phyloP scores from a whole-genome alignment of 2,888 invertebrate species.

The Anagyrus pseudococci region DNA sequence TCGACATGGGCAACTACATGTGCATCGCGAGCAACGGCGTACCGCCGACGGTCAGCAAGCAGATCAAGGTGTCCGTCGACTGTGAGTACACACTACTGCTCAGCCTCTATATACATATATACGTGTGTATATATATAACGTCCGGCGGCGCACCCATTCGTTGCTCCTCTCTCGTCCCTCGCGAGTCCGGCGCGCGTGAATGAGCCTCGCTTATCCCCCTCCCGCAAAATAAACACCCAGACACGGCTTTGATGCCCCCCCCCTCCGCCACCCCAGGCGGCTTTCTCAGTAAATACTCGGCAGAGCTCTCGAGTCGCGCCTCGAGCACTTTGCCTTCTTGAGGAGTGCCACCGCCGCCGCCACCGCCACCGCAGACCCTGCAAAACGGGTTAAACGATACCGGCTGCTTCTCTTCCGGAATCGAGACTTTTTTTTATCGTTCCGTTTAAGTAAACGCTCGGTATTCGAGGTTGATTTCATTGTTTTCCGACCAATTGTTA shows the following conservation, averaged over 20 bases:
- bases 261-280: neutral
- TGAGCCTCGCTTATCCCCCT: conserved; percentile 7
- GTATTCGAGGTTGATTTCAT: too few relatives aligned
- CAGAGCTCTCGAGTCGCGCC: conserved; percentile 6
- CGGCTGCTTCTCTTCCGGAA: neutral
- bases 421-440: neutral
- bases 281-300: conserved; percentile 32
- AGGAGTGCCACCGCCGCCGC: too few relatives aligned
- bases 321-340: neutral
- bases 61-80: conserved; percentile 92
- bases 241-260: conserved; percentile 20
- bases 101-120: neutral
- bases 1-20: conserved; percentile 91
- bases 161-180: neutral
- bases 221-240: conserved; percentile 17
- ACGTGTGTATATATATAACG: neutral
- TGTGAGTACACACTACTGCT: conserved; percentile 79
- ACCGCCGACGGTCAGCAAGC: conserved; percentile 88
- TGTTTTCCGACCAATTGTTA: too few relatives aligned
- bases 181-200: neutral
- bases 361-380: conserved; percentile 1
- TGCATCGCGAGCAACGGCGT: conserved; percentile 89
- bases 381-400: conserved; percentile 1
- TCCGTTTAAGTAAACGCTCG: neutral
- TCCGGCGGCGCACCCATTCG: neutral